A percentile compares a stretch with the other conserved stretches of the same genome.
Conservation (phyloP, 2,888 invertebrate species). For the Eumerus sabulonum region DNA sequence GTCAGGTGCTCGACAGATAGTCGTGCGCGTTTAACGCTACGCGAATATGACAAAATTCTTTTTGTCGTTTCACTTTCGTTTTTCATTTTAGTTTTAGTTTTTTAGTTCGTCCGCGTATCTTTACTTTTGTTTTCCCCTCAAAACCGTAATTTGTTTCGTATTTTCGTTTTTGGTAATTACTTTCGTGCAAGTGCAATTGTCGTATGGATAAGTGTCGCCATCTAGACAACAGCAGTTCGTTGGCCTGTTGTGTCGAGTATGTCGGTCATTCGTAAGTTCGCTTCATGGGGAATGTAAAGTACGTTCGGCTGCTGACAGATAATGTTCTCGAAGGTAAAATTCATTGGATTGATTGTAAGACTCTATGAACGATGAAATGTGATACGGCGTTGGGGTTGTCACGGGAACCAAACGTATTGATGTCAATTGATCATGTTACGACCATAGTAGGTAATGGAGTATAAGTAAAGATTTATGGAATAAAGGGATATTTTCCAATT, state of each 20-base stretch:
- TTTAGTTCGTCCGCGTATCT: conserved; percentile 5
- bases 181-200: conserved; percentile 38
- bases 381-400: conserved; percentile 23
- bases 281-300: conserved; percentile 12
- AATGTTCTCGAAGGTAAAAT: conserved; percentile 42
- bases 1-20: conserved; percentile 64
- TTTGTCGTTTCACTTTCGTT: conserved; percentile 20
- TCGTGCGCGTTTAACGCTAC: conserved; percentile 45
- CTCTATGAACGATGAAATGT: conserved; percentile 49
- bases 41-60: conserved; percentile 53
- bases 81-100: conserved; percentile 26
- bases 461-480: too few species aligned
- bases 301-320: conserved; percentile 39
- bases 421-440: too few species aligned
- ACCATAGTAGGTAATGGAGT: too few species aligned
- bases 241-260: conserved; percentile 52
- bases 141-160: neutral
- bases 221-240: conserved; percentile 51
- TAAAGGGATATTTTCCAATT: too few species aligned
- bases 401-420: neutral
- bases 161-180: conserved; percentile 13
- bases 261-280: conserved; percentile 18
- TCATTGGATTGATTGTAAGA: conserved; percentile 4
- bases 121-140: conserved; percentile 7
- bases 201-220: conserved; percentile 47